Percentiles rank a stretch among this genome's conserved stretches.
Conservation (phyloP, 2,113 vertebrate species). For the Solenodon paradoxus region DNA sequence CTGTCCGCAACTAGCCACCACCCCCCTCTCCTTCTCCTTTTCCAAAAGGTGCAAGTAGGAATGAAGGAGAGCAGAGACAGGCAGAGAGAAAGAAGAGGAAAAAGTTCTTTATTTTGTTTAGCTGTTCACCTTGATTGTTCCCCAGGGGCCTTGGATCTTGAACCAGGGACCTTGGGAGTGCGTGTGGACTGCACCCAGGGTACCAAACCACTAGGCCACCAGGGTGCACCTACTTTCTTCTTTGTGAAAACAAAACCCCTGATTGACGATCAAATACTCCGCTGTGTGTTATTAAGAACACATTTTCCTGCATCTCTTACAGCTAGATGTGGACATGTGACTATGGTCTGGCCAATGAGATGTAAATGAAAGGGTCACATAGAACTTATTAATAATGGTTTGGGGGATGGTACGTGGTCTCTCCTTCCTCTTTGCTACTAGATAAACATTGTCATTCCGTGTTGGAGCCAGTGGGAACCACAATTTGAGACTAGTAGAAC, state of each 20-base stretch:
- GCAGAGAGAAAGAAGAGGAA: too few relatives aligned
- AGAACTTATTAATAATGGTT: neutral
- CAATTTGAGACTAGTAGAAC: neutral
- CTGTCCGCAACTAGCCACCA: neutral
- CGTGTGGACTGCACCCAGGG: too few relatives aligned
- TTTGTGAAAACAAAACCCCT: neutral
- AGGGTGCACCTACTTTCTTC: too few relatives aligned
- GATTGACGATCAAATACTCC: neutral
- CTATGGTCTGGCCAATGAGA: too few relatives aligned
- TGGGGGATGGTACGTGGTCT: neutral
- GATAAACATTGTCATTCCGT: neutral
- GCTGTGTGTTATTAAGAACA: neutral
- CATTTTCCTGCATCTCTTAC: slow-evolving; percentile 2
- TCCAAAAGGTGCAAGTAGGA: too few relatives aligned
- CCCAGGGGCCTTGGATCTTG: too few relatives aligned
- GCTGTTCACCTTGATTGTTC: too few relatives aligned
- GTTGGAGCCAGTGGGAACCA: neutral
- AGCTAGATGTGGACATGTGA: neutral
- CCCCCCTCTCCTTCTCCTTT: neutral
- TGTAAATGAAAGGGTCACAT: neutral
- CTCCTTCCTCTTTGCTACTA: neutral
- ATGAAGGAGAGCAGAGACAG: too few relatives aligned
- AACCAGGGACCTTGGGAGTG: too few relatives aligned
- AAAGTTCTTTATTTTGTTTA: too few relatives aligned
- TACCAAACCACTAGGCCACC: too few relatives aligned